phyloP scores from a whole-genome alignment of 2,113 vertebrate genomes.

The Ia io region DNA sequence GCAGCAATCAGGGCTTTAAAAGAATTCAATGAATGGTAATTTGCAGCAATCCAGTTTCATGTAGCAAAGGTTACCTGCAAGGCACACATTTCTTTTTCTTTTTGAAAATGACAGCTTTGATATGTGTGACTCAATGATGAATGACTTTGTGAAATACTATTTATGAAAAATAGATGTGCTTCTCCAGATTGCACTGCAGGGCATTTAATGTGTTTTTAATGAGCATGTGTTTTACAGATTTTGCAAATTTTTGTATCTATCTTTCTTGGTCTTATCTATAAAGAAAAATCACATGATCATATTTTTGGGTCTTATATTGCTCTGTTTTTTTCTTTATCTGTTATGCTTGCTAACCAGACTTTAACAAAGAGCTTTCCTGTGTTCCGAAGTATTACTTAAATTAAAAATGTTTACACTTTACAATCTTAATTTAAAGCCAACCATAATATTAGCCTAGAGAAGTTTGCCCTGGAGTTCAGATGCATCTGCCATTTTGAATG shows the following conservation, averaged over 20 bases:
- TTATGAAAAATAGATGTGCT: conserved; percentile 11
- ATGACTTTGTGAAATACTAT: not conserved
- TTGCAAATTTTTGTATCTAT: not conserved
- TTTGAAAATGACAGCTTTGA: not conserved
- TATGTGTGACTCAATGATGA: conserved; percentile 14
- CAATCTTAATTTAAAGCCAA: conserved; percentile 59
- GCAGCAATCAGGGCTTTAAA: not conserved
- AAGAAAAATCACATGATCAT: not conserved
- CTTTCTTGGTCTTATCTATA: not conserved
- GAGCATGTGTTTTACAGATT: not conserved
- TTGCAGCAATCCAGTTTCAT: conserved; percentile 8
- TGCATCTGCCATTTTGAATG: conserved; percentile 51
- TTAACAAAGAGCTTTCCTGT: not conserved
- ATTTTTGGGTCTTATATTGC: not conserved
- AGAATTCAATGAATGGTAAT: conserved; percentile 11
- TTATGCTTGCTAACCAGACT: not conserved
- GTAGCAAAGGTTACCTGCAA: conserved; percentile 21
- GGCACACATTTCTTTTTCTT: not conserved
- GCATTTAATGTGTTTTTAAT: not conserved
- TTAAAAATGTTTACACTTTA: conserved; percentile 57
- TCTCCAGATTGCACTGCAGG: not conserved
- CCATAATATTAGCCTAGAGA: conserved; percentile 51
- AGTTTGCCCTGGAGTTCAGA: conserved; percentile 60
- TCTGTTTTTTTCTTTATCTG: conserved; percentile 35
- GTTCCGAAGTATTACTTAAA: conserved; percentile 42